Evolutionary conservation across 2,888 invertebrate species (phyloP), one percentile per base, ranked within the genome.

Genomic region (Linnaemya tessellans): DNA sequence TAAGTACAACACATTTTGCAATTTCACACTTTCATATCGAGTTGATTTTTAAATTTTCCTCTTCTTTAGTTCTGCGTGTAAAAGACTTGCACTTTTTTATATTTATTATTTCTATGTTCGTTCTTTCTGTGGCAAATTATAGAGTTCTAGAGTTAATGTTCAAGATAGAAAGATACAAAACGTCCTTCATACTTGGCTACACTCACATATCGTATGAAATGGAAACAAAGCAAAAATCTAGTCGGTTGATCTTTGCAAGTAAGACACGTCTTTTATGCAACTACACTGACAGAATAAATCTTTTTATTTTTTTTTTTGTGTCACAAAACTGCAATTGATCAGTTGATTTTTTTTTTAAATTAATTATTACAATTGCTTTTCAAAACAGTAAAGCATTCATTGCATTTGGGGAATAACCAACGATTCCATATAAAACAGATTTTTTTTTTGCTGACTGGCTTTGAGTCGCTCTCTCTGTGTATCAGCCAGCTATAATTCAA

Each of bases 141-240:
- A 84, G 60, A 78, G 77, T 86, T 58, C 60, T 84, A 82, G 54
- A 68, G 56, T 15, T 64, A 38, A 54, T 60, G 58, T 54, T 65
- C 43, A 67, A 77, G 75, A 43, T 75, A 74, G 54, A 78, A 73
- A 81, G 81, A 73, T 80, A 85, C 64, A 89, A 88, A 88, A 87
- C 90, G 89, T 89, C 90, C 89, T 90, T 91, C 91, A 92, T 88
- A 90, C 90, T 89, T 88, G 88, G 88, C 87, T 89, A 89, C 80
- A 83, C 49, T 67, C 67, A 51, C 86, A 86, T 81, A 87, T 80
- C 54, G 30, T 54, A 64, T 64, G 54, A 62, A 54, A 62, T 70
- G 20, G 30, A 30, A 54, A 43, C 54, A 64, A 20, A 46, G 15
- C 38, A 15, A 35, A 15, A 77, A 43, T 51, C 25, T 80, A 60